These are phyloP conservation scores for Elysia crispata DNA, from an alignment of 2,888 invertebrate genomes.

Conservation along the genomic window DNA sequence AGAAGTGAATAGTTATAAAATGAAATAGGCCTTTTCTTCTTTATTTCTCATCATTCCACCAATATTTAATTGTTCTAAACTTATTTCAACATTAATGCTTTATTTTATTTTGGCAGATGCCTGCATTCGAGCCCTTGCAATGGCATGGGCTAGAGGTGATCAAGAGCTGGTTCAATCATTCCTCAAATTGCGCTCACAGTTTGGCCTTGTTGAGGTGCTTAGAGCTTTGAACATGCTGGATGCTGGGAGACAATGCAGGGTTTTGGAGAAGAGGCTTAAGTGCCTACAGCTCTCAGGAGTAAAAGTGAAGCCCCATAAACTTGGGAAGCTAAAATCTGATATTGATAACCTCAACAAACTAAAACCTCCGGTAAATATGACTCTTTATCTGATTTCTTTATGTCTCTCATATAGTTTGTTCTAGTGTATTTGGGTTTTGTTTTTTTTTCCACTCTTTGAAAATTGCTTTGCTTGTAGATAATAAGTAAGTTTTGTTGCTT, in stretches of 20 bases:
- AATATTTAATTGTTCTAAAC: no score
- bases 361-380: constrained; percentile 68
- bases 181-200: constrained; percentile 62
- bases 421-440: not conserved
- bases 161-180: constrained; percentile 69
- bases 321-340: constrained; percentile 72
- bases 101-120: constrained; percentile 62
- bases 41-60: no score
- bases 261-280: constrained; percentile 73
- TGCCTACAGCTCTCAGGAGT: constrained; percentile 64
- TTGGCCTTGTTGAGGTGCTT: constrained; percentile 72
- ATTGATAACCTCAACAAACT: constrained; percentile 72
- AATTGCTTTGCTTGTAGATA: no score
- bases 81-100: no score
- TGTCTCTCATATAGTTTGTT: not conserved
- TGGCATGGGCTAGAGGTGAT: constrained; percentile 74
- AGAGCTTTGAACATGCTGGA: constrained; percentile 72
- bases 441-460: not conserved
- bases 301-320: constrained; percentile 67
- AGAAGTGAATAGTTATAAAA: no score
- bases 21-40: no score
- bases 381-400: not conserved
- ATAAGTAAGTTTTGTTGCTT: no score
- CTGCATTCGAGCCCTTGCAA: constrained; percentile 69
- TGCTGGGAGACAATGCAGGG: constrained; percentile 67